Evolutionary conservation across 1,140 invertebrate species (phyloP).

Genomic region (Chymomyza costata): DNA sequence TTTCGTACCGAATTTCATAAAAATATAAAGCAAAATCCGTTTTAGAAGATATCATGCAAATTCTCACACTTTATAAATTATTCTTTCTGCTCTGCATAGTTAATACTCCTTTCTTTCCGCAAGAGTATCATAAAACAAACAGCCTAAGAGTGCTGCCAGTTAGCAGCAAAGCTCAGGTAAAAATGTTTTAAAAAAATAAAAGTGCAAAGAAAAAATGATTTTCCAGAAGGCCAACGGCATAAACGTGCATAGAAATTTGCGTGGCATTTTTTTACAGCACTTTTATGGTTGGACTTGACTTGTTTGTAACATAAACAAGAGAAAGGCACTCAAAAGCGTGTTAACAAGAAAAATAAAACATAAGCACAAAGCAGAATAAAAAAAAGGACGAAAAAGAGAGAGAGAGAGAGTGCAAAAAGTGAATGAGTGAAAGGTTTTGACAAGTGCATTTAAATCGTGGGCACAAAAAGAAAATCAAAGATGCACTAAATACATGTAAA

Average conservation of each 20-base stretch:
- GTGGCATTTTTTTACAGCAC: slow-evolving; percentile 38
- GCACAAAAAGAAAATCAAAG: slow-evolving; percentile 48
- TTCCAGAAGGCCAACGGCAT: slow-evolving; percentile 15
- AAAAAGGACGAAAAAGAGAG: not conserved
- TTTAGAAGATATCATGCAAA: no score
- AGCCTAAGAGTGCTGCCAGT: no score
- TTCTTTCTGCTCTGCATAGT: no score
- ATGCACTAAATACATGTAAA: slow-evolving; percentile 15
- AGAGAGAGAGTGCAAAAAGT: not conserved
- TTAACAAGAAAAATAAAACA: slow-evolving; percentile 26
- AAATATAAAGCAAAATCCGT: no score
- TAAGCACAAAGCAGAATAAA: slow-evolving; percentile 12
- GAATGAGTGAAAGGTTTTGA: slow-evolving; percentile 28
- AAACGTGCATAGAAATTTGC: slow-evolving; percentile 30
- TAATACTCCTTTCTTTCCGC: no score
- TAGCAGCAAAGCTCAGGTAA: no score
- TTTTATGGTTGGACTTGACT: slow-evolving; percentile 17
- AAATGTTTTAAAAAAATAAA: no score
- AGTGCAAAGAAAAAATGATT: not conserved
- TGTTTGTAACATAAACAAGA: slow-evolving; percentile 41
- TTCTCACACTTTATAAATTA: no score
- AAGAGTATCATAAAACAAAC: no score
- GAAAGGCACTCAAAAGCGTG: slow-evolving; percentile 31
- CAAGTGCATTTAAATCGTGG: slow-evolving; percentile 47
- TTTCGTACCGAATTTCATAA: no score